These are phyloP conservation scores for Mactra quadrangularis DNA, from an alignment of 1,140 invertebrate species.

Conservation along the genomic window DNA sequence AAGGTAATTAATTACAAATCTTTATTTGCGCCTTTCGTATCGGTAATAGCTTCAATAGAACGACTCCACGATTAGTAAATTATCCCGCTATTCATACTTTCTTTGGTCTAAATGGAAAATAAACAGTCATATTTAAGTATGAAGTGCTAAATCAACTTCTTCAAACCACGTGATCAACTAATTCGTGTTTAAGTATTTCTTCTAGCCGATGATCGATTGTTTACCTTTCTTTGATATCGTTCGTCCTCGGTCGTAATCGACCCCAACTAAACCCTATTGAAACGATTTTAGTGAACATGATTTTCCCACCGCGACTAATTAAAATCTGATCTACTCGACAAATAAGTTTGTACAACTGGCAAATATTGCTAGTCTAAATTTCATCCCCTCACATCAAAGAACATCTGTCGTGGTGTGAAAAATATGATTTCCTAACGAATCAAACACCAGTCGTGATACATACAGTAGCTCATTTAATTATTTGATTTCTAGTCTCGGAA, in stretches of 20 bases:
- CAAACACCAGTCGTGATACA: too few species aligned
- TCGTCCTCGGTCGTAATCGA: constrained; percentile 15
- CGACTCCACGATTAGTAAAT: constrained; percentile 46
- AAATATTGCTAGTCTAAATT: constrained; percentile 49
- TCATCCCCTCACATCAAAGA: constrained; percentile 46
- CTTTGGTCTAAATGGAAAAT: constrained; percentile 58
- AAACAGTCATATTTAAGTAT: constrained; percentile 62
- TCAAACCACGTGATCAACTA: constrained; percentile 39
- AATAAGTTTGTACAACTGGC: constrained; percentile 62
- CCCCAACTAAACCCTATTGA: constrained; percentile 34
- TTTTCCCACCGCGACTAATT: constrained; percentile 54
- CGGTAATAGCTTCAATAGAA: constrained; percentile 49
- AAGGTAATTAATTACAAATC: too few species aligned
- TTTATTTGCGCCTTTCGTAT: constrained; percentile 46
- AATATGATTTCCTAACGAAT: too few species aligned
- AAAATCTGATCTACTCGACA: constrained; percentile 59
- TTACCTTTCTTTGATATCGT: constrained; percentile 59
- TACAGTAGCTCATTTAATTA: too few species aligned
- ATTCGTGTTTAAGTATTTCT: constrained; percentile 53
- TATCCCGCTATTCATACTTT: constrained; percentile 30
- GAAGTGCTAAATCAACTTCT: constrained; percentile 37
- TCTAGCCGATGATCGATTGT: constrained; percentile 31
- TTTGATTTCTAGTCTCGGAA: too few species aligned
- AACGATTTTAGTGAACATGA: constrained; percentile 45
- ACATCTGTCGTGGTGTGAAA: constrained; percentile 30